Evolutionary conservation across 2,113 vertebrate genomes (phyloP).

Genomic region (Guaruba guarouba): DNA sequence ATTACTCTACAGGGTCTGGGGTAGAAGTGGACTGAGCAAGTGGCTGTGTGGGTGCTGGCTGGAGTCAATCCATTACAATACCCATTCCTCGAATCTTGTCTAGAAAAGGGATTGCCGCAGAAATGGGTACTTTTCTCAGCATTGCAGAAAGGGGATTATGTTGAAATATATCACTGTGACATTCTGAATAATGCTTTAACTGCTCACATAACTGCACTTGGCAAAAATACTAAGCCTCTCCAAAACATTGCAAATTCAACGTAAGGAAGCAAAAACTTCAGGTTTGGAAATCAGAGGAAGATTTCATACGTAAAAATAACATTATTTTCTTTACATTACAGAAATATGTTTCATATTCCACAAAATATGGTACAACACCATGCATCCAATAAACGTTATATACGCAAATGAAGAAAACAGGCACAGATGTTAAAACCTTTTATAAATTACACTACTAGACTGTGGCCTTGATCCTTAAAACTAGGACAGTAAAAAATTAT

Average conservation of each 20-base stretch:
- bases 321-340: neutral
- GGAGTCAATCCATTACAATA: neutral
- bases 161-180: neutral
- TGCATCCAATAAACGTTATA: neutral
- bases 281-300: neutral
- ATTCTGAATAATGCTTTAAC: neutral
- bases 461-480: neutral
- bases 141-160: neutral
- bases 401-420: neutral
- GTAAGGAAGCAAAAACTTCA: neutral
- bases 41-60: neutral
- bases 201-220: neutral
- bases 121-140: neutral
- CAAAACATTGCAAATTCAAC: neutral
- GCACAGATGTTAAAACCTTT: neutral
- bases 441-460: neutral
- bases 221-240: neutral
- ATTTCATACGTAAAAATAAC: neutral
- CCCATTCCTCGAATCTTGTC: neutral
- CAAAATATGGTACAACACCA: neutral
- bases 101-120: neutral
- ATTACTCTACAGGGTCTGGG: neutral
- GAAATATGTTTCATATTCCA: neutral
- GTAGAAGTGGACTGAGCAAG: neutral
- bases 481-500: neutral